Percentiles rank a stretch among this genome's conserved stretches.
Conservation (phyloP, 2,113 vertebrate species). For the Calyptomena viridis region DNA sequence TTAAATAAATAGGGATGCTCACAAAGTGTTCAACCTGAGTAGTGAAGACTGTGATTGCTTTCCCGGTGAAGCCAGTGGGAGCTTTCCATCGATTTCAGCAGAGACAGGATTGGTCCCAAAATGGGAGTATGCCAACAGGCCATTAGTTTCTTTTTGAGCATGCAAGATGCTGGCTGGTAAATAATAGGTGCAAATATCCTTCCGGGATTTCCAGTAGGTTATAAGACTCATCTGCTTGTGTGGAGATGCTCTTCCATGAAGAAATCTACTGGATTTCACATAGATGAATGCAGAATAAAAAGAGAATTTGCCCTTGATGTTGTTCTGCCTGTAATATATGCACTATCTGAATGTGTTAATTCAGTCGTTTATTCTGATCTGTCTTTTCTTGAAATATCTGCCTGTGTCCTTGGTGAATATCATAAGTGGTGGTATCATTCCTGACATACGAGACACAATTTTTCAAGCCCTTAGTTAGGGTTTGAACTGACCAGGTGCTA, state of each 20-base stretch:
- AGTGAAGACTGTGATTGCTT: background rate
- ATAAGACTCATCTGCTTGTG: constrained; percentile 20
- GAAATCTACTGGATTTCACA: background rate
- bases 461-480: constrained; percentile 23
- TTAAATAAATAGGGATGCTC: constrained; percentile 21
- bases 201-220: background rate
- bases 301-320: background rate
- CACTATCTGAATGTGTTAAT: constrained; percentile 15
- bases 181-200: constrained; percentile 16
- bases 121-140: background rate
- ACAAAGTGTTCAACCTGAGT: constrained; percentile 19
- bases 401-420: constrained; percentile 41
- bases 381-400: constrained; percentile 33
- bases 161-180: constrained; percentile 6
- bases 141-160: background rate
- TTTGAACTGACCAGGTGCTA: constrained; percentile 40
- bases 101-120: background rate
- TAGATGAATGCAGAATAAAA: constrained; percentile 36
- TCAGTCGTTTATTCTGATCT: background rate
- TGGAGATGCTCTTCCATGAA: constrained; percentile 15
- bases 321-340: constrained; percentile 23
- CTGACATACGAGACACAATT: background rate
- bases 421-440: background rate
- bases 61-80: background rate
- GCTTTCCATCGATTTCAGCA: constrained; percentile 1